Percentiles rank a stretch among this genome's conserved stretches.
phyloP scores from a whole-genome alignment of 2,797 vertebrate genomes.

The Tenualosa ilisha region DNA sequence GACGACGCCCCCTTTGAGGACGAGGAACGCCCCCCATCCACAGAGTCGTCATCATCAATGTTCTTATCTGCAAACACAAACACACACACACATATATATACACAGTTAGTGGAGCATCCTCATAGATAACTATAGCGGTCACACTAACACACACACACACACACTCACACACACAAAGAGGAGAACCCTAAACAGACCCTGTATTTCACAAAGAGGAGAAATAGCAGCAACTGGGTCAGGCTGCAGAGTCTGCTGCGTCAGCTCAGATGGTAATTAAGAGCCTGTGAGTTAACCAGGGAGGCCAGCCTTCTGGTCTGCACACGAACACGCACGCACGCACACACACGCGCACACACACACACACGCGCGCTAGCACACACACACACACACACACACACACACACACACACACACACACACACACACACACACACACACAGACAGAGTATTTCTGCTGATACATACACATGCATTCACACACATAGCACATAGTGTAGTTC shows the following conservation, averaged over 20 bases:
- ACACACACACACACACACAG: too few relatives aligned
- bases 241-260: background rate
- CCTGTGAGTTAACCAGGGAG: constrained; percentile 9
- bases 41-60: constrained; percentile 94
- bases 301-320: background rate
- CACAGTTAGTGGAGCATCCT: too few relatives aligned
- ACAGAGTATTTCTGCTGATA: too few relatives aligned
- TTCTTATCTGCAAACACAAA: constrained; percentile 82
- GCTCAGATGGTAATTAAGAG: background rate
- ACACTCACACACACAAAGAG: background rate
- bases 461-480: background rate
- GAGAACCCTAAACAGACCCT: background rate
- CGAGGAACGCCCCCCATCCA: constrained; percentile 90
- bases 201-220: background rate
- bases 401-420: too few relatives aligned
- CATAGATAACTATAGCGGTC: too few relatives aligned
- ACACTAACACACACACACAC: too few relatives aligned
- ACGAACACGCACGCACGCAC: background rate
- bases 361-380: too few relatives aligned
- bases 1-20: constrained; percentile 81
- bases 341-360: background rate
- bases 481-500: background rate
- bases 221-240: background rate
- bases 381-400: too few relatives aligned
- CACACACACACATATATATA: constrained; percentile 8